Evolutionary conservation across 2,888 invertebrate species (phyloP), one percentile per base, ranked within the genome.

Genomic region (Drosophila formosana): DNA sequence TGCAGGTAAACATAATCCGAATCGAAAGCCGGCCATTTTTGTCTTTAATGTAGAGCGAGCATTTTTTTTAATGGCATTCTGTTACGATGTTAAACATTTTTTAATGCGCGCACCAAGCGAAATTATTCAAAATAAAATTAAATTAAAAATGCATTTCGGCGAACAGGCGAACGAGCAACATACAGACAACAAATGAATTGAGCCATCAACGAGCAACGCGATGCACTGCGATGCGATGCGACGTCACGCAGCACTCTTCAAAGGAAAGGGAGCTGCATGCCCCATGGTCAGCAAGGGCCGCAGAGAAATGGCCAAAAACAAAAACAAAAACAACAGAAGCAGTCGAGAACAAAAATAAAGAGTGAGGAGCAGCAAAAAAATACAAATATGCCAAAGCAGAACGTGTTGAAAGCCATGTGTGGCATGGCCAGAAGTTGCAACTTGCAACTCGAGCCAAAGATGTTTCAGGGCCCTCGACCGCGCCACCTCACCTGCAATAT

Each of bases 321-420:
- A 55, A 26, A 32, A 4, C 51, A 60, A 28, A 45, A n/a, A 28
- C 3, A 46, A 11, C n/a, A 32, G 18, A 7, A 49, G 26, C 26
- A 23, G 1, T 1, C 18, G 37, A 26, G 45, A 66, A 5, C 61
- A 67, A 53, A 8, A 9, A 37, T 13, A 50, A 43, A 52, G 28
- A 5, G 28, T 28, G 28, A 28, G 28, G 28, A 5, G 28, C 4
- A 28, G 28, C 18, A 18, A 23, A 45, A 34, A 50, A 58, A 34
- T 45, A 58, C 30, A 55, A 43, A 66, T 41, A 62, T 56, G 43
- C 63, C 74, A 66, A 71, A 66, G 63, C 71, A 56, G 67, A 75
- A 86, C 84, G 84, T 84, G 84, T 84, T 84, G 84, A 84, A 84
- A 84, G 83, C 83, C 86, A 80, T 85, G 81, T 82, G 85, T 78